Conservation (phyloP, 2,888 invertebrate species). For the Pyrrhia umbra region DNA sequence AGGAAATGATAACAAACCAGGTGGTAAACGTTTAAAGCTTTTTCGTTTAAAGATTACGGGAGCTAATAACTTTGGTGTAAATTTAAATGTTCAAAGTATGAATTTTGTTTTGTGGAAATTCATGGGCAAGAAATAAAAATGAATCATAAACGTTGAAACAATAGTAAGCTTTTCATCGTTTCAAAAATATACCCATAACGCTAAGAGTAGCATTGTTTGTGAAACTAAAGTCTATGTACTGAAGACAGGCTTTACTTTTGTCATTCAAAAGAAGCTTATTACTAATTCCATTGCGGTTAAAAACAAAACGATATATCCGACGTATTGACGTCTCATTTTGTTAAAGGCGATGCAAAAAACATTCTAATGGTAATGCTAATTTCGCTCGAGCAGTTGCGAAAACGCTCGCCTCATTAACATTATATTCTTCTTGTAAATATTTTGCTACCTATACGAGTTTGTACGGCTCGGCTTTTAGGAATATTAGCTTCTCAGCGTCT, state of each 20-base stretch:
- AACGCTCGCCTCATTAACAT: constrained; percentile 84
- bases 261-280: constrained; percentile 63
- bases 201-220: constrained; percentile 24
- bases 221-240: constrained; percentile 36
- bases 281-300: constrained; percentile 58
- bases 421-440: constrained; percentile 80
- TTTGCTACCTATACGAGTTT: constrained; percentile 82
- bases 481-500: constrained; percentile 60
- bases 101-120: not conserved
- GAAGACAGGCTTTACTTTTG: constrained; percentile 37
- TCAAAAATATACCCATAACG: constrained; percentile 25
- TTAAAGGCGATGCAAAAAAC: constrained; percentile 76
- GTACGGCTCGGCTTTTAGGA: constrained; percentile 68
- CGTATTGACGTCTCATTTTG: constrained; percentile 80
- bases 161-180: constrained; percentile 19
- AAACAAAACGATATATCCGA: constrained; percentile 65
- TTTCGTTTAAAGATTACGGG: constrained; percentile 50
- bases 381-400: constrained; percentile 77
- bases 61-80: constrained; percentile 20
- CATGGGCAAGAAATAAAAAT: not conserved
- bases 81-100: not conserved
- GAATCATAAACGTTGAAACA: not conserved
- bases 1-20: constrained; percentile 52
- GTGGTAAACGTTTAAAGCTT: constrained; percentile 43
- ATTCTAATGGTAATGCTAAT: constrained; percentile 83